Conservation (phyloP, 2,888 invertebrate species). For the Eupithecia abbreviata region DNA sequence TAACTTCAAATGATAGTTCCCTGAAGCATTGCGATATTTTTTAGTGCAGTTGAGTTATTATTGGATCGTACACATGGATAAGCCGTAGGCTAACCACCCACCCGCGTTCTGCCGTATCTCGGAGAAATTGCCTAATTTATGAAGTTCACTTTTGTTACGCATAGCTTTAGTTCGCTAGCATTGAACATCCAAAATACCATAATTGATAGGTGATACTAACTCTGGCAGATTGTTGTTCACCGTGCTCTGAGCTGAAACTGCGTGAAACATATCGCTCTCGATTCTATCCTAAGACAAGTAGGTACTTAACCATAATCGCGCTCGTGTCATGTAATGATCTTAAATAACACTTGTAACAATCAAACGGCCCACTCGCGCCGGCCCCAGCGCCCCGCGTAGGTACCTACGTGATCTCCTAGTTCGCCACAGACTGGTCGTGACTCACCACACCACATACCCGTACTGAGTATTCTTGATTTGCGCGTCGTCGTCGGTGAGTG, state of each 20-base stretch:
- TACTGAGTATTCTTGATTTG: neutral
- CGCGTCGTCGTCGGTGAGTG: constrained; percentile 18
- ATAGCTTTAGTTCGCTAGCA: neutral
- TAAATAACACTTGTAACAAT: constrained; percentile 29
- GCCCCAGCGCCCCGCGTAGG: no score
- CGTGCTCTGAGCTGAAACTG: neutral
- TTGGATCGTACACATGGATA: neutral
- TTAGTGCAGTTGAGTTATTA: constrained; percentile 17
- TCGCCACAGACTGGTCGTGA: constrained; percentile 16
- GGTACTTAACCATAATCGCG: constrained; percentile 11
- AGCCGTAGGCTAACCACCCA: constrained; percentile 18
- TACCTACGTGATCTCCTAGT: neutral
- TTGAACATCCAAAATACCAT: neutral
- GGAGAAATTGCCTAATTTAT: constrained; percentile 27
- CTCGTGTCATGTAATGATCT: constrained; percentile 29
- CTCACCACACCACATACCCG: constrained; percentile 9
- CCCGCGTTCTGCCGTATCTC: constrained; percentile 6
- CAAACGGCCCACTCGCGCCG: constrained; percentile 19
- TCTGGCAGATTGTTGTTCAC: neutral
- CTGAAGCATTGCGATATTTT: neutral
- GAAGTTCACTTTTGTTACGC: constrained; percentile 4
- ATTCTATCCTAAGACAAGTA: constrained; percentile 4
- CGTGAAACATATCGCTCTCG: neutral
- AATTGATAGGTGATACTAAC: neutral
- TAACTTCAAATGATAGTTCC: neutral